Base-by-base conservation (phyloP, 2,797 vertebrate species). In the Gymnoscopelus braueri region DNA sequence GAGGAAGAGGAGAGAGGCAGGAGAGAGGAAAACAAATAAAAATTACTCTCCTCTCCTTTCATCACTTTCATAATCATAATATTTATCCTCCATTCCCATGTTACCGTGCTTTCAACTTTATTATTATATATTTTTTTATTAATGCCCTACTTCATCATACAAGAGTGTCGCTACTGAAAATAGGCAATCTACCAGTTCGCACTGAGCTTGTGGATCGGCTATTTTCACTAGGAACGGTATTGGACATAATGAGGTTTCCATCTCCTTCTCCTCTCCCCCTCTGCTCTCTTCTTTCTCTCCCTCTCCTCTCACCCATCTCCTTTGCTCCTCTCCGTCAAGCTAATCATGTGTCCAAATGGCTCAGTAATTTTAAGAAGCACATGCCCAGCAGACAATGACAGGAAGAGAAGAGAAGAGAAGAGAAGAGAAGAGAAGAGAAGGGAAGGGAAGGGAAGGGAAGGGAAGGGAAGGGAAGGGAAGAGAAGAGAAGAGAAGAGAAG, bases 281-380 rank as follows among this genome's bases (percentile, higher is more conserved):
- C 29, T 52, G 8, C 32, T 54, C 19, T 2, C 12, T 1, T 24
- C 6, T 63, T 14, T 11, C 53, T 15, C 19, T 44, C n/a, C 5
- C 3, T 48, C 44, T 15, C 19, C 26, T 29, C 26, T 29, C 3
- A 29, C 26, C 26, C 26, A 29, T 29, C 26, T 29, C 26, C 26
- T 29, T 29, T 3, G 2, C 26, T 29, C 26, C 26, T 4, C 26
- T 3, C 1, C 59, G n/a, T 55, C 23, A 5, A 47, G 3, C 23
- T 19, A 6, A 67, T 59, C 51, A 32, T 58, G 68, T 58, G 73
- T 62, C 55, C 58, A 82, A 81, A 67, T 75, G 24, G 67, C 35
- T 56, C 14, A 12, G 52, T 72, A 60, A 75, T 79, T 78, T 78
- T 78, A 72, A 75, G 73, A 76, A 63, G 68, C 39, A 23, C 24